Conservation (phyloP, 2,888 invertebrate species). For the Eledona agricola region DNA sequence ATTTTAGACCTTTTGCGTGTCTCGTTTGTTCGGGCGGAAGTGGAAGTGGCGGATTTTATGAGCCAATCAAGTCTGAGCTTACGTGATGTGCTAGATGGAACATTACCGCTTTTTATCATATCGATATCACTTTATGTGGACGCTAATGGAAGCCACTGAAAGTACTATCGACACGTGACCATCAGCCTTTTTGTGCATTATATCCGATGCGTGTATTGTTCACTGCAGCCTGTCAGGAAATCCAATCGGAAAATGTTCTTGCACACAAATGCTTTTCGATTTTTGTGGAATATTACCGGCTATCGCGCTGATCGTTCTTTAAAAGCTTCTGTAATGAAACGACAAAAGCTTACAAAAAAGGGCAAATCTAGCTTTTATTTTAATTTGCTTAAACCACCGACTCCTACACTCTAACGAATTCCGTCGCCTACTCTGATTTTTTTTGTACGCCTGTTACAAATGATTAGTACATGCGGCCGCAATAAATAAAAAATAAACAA, state of each 20-base stretch:
- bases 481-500: too few relatives aligned
- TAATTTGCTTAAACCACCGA: too few relatives aligned
- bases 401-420: too few relatives aligned
- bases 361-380: too few relatives aligned
- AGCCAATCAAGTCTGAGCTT: conserved; percentile 32
- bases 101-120: conserved; percentile 35
- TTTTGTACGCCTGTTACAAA: too few relatives aligned
- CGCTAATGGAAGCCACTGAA: conserved; percentile 31
- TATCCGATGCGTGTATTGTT: conserved; percentile 26
- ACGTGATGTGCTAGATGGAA: conserved; percentile 30
- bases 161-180: conserved; percentile 36
- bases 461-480: too few relatives aligned
- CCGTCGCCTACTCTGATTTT: too few relatives aligned
- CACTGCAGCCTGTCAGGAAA: conserved; percentile 12
- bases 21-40: conserved; percentile 33
- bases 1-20: conserved; percentile 36
- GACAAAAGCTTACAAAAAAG: too few relatives aligned
- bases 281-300: conserved; percentile 5
- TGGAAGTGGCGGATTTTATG: conserved; percentile 36
- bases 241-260: conserved; percentile 24
- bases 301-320: too few relatives aligned
- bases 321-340: too few relatives aligned
- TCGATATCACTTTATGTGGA: conserved; percentile 33
- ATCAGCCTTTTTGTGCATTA: conserved; percentile 31
- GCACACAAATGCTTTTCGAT: conserved; percentile 9